A percentile compares a stretch with the other conserved stretches of the same genome.
Conservation (phyloP, 2,888 invertebrate genomes). For the Nezara viridula region DNA sequence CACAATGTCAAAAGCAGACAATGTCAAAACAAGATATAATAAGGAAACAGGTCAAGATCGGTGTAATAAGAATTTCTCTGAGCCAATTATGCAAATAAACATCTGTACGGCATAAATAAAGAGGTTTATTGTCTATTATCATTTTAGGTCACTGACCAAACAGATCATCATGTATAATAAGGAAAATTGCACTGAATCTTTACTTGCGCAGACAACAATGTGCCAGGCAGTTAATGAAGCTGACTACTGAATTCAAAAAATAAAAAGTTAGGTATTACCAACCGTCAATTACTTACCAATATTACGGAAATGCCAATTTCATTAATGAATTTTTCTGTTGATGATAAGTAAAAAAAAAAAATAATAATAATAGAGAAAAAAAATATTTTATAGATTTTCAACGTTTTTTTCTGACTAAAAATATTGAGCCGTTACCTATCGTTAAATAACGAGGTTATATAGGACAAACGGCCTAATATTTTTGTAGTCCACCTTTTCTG, state of each 20-base stretch:
- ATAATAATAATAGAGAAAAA: too few species aligned
- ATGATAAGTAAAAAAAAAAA: too few species aligned
- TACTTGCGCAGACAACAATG: background rate
- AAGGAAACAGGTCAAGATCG: background rate
- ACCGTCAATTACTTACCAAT: too few species aligned
- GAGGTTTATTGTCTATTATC: background rate
- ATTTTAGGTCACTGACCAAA: constrained; percentile 17
- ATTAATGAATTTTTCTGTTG: too few species aligned
- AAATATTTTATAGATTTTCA: too few species aligned
- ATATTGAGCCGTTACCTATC: too few species aligned
- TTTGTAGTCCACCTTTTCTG: too few species aligned
- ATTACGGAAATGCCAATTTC: too few species aligned
- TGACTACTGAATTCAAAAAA: background rate
- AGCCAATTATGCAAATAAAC: constrained; percentile 1
- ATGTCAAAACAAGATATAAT: background rate
- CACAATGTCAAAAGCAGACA: background rate
- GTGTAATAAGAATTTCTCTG: background rate
- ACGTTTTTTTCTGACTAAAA: too few species aligned
- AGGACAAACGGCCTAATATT: too few species aligned
- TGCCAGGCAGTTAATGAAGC: background rate
- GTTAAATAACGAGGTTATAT: too few species aligned
- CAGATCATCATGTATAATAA: background rate
- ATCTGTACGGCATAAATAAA: background rate
- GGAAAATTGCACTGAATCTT: background rate
- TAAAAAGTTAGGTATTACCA: background rate